phyloP scores from a whole-genome alignment of 2,888 invertebrate species.

The Carterocephalus palaemon region DNA sequence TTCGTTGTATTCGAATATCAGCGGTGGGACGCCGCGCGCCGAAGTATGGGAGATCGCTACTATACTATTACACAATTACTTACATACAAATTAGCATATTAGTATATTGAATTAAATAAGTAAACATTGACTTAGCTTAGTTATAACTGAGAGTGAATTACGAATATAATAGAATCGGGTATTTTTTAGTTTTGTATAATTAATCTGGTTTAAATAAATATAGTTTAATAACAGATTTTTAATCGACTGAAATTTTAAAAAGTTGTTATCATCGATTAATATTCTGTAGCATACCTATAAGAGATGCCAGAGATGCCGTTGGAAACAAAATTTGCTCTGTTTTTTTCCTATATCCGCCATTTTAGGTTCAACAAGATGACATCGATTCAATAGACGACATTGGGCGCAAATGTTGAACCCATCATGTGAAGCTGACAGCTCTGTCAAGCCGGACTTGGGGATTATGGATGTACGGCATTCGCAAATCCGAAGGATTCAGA shows the following conservation, averaged over 20 bases:
- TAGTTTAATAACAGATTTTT: slow-evolving; percentile 15
- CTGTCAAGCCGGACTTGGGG: slow-evolving; percentile 18
- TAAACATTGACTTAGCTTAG: slow-evolving; percentile 79
- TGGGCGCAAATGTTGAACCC: slow-evolving; percentile 6
- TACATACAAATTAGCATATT: slow-evolving; percentile 74
- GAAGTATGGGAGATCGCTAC: slow-evolving; percentile 77
- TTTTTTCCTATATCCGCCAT: background rate
- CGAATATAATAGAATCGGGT: slow-evolving; percentile 50
- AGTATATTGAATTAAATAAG: slow-evolving; percentile 71
- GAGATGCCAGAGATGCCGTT: slow-evolving; percentile 7
- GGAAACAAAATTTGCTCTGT: slow-evolving; percentile 1
- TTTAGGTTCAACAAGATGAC: background rate
- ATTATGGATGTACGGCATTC: slow-evolving; percentile 7
- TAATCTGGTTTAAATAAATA: slow-evolving; percentile 15
- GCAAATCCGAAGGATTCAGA: slow-evolving; percentile 4
- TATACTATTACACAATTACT: slow-evolving; percentile 73
- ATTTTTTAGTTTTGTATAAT: slow-evolving; percentile 15
- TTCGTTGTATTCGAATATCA: slow-evolving; percentile 69
- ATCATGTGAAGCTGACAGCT: slow-evolving; percentile 10
- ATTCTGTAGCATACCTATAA: slow-evolving; percentile 27
- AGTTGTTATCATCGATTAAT: slow-evolving; percentile 26
- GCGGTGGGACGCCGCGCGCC: slow-evolving; percentile 61
- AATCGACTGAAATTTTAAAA: slow-evolving; percentile 9
- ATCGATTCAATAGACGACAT: too few relatives aligned
- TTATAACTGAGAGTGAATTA: slow-evolving; percentile 68